Conservation (phyloP, 2,797 vertebrate genomes). For the Poecilia gillii region DNA sequence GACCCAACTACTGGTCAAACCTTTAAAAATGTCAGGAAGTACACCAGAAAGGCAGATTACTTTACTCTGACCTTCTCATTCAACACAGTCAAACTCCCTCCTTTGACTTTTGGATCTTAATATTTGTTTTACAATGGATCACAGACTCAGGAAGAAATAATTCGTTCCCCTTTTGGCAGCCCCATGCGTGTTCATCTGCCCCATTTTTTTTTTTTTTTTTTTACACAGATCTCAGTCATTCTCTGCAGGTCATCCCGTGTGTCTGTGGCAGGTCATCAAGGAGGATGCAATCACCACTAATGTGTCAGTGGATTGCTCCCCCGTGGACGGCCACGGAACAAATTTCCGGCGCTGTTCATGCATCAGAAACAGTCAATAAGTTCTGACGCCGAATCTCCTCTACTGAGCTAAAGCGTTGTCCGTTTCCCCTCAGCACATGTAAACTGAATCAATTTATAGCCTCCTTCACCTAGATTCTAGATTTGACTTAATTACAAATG, state of each 20-base stretch:
- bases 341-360: conserved; percentile 44
- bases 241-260: conserved; percentile 32
- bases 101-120: neutral
- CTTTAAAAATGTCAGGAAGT: neutral
- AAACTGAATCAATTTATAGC: conserved; percentile 29
- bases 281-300: conserved; percentile 47
- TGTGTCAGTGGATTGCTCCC: conserved; percentile 40
- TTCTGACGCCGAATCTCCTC: conserved; percentile 32
- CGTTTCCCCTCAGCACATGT: conserved; percentile 15
- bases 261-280: conserved; percentile 38
- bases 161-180: neutral
- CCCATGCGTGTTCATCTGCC: neutral
- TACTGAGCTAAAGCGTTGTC: conserved; percentile 33
- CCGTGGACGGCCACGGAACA: conserved; percentile 1
- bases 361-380: conserved; percentile 57
- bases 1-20: too few relatives aligned
- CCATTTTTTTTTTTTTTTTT: neutral
- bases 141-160: neutral
- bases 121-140: neutral
- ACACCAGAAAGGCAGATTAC: neutral
- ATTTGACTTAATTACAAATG: conserved; percentile 28
- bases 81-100: neutral
- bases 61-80: neutral
- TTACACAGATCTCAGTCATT: conserved; percentile 1
- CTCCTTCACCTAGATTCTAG: conserved; percentile 21